Conservation (phyloP, 2,888 invertebrate species). For the Diarsia dahlii region DNA sequence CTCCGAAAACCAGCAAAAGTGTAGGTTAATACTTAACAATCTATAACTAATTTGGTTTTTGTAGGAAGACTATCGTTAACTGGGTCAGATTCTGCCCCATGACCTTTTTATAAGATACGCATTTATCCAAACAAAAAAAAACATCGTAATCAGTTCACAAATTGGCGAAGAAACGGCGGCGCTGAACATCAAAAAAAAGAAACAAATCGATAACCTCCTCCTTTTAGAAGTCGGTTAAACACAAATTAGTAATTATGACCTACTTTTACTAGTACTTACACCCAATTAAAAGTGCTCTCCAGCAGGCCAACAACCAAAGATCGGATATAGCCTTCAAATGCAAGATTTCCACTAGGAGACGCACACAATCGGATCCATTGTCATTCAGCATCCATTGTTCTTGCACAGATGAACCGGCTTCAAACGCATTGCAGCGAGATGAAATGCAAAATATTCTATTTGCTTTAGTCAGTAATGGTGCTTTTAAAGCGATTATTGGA, state of each 20-base stretch:
- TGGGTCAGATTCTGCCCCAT: too few species aligned
- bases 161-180: too few species aligned
- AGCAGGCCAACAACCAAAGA: constrained; percentile 23
- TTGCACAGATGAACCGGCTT: constrained; percentile 29
- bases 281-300: constrained; percentile 4
- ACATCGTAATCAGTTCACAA: too few species aligned
- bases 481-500: constrained; percentile 1
- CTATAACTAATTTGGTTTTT: too few species aligned
- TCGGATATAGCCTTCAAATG: constrained; percentile 42
- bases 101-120: too few species aligned
- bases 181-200: too few species aligned
- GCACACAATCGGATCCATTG: constrained; percentile 52
- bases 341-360: constrained; percentile 52
- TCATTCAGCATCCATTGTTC: constrained; percentile 52
- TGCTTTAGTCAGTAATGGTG: constrained; percentile 21
- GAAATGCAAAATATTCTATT: constrained; percentile 53
- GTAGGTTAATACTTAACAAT: too few species aligned
- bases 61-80: too few species aligned
- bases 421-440: constrained; percentile 44
- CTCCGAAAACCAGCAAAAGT: too few species aligned
- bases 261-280: background rate
- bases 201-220: too few species aligned
- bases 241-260: background rate
- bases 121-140: too few species aligned
- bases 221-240: too few species aligned